Conservation (phyloP, 2,797 vertebrate species). For the Syncerus caffer region DNA sequence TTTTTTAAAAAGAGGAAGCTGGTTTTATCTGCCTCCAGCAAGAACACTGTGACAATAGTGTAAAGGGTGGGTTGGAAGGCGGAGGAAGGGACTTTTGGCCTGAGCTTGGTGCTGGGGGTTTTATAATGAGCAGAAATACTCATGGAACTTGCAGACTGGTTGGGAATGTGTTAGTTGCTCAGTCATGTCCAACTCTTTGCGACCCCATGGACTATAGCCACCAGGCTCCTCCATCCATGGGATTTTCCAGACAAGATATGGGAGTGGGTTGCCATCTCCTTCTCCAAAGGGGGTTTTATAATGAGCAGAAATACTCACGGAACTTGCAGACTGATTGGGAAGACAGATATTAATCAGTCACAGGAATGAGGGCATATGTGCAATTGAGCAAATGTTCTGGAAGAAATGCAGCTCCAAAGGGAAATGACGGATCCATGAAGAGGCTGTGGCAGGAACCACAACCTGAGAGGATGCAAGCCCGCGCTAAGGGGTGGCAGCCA, state of each 20-base stretch:
- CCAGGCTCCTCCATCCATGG: background rate
- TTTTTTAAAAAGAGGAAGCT: background rate
- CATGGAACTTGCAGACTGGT: background rate
- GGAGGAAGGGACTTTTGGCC: background rate
- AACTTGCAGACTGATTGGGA: background rate
- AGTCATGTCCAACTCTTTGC: background rate
- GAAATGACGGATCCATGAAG: too few species aligned
- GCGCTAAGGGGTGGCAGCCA: rapidly evolving
- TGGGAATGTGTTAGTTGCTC: background rate
- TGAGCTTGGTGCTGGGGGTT: background rate
- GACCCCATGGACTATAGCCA: background rate
- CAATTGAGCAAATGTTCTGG: background rate
- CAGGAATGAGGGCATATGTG: background rate
- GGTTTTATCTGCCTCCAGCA: background rate
- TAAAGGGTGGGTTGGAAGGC: background rate
- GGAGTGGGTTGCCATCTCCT: background rate
- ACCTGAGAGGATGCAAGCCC: rapidly evolving
- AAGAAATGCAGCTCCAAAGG: background rate
- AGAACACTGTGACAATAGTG: background rate
- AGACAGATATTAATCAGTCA: background rate
- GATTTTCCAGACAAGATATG: background rate
- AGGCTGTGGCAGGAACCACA: background rate
- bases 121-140: background rate
- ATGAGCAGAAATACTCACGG: background rate
- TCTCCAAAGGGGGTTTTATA: background rate